A percentile compares a stretch with the other conserved stretches of the same genome.
Evolutionary conservation across 2,888 invertebrate species (phyloP).

Genomic region (Onchidella celtica): DNA sequence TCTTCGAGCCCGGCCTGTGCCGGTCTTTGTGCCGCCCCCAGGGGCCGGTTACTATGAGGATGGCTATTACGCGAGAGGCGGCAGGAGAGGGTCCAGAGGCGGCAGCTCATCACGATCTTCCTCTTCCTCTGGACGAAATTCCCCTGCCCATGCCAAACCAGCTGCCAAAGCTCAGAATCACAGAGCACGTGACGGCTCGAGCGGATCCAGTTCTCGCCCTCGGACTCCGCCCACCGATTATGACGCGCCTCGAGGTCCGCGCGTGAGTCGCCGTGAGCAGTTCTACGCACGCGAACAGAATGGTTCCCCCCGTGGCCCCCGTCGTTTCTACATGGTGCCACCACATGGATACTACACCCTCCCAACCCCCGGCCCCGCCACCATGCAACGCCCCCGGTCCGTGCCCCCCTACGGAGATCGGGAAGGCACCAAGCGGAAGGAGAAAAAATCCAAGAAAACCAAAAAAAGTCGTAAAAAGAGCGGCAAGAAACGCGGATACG

Average conservation of each 20-base stretch:
- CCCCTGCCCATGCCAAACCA: constrained; percentile 48
- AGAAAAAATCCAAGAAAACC: constrained; percentile 59
- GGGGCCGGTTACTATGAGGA: constrained; percentile 51
- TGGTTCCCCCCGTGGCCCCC: constrained; percentile 31
- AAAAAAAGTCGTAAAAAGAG: constrained; percentile 49
- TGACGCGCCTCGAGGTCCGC: constrained; percentile 57
- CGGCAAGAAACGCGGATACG: constrained; percentile 58
- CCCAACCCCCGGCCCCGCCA: constrained; percentile 38
- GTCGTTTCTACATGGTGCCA: constrained; percentile 61
- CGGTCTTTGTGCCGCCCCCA: constrained; percentile 52
- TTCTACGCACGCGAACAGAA: constrained; percentile 37
- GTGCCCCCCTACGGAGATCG: constrained; percentile 59
- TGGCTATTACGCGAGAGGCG: constrained; percentile 47
- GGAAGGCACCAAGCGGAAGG: constrained; percentile 38
- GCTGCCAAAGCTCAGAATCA: constrained; percentile 47
- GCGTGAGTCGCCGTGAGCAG: constrained; percentile 51
- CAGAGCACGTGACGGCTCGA: constrained; percentile 52
- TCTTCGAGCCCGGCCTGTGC: constrained; percentile 54
- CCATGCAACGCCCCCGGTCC: constrained; percentile 56
- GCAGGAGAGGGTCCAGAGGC: constrained; percentile 48
- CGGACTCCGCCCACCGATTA: constrained; percentile 73
- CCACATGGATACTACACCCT: constrained; percentile 57
- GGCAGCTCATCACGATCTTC: constrained; percentile 55
- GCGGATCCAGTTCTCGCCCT: constrained; percentile 61
- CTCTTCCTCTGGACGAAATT: constrained; percentile 55